Conservation (phyloP, 2,797 vertebrate genomes). For the Enteromius mattozi region DNA sequence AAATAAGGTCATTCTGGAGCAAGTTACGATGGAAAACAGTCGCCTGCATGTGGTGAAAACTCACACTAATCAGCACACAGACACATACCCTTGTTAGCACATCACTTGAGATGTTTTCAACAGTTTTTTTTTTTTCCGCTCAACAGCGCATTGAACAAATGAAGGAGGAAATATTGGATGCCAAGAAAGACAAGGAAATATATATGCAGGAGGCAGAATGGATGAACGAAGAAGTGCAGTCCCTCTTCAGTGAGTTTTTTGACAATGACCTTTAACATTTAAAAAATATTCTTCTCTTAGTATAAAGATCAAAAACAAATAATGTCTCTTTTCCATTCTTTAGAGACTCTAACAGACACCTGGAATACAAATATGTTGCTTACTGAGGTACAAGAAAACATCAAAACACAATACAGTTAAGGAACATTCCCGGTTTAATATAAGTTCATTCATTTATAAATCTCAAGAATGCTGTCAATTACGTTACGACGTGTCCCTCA, state of each 20-base stretch:
- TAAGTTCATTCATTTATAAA: neutral
- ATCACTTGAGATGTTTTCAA: neutral
- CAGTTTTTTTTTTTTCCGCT: neutral
- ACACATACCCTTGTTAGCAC: neutral
- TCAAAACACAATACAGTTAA: neutral
- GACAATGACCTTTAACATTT: neutral
- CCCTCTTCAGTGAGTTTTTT: slow-evolving; percentile 52
- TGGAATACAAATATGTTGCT: slow-evolving; percentile 45
- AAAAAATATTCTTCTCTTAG: neutral
- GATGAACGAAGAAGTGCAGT: slow-evolving; percentile 45
- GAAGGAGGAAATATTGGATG: slow-evolving; percentile 58
- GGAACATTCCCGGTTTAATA: neutral
- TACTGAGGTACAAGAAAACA: slow-evolving; percentile 48
- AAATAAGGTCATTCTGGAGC: slow-evolving; percentile 63
- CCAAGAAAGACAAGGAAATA: slow-evolving; percentile 48
- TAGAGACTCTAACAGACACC: slow-evolving; percentile 51
- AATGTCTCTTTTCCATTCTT: neutral
- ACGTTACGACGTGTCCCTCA: too few relatives aligned
- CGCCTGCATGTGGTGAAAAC: slow-evolving; percentile 65
- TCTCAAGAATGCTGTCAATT: neutral
- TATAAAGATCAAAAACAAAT: neutral
- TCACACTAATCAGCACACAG: neutral
- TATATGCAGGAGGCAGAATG: slow-evolving; percentile 49
- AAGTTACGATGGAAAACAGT: slow-evolving; percentile 73
- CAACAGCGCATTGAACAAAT: slow-evolving; percentile 58